Percentiles rank a stretch among this genome's conserved stretches.
Evolutionary conservation across 2,888 invertebrate species (phyloP).

Genomic region (Polia nebulosa): DNA sequence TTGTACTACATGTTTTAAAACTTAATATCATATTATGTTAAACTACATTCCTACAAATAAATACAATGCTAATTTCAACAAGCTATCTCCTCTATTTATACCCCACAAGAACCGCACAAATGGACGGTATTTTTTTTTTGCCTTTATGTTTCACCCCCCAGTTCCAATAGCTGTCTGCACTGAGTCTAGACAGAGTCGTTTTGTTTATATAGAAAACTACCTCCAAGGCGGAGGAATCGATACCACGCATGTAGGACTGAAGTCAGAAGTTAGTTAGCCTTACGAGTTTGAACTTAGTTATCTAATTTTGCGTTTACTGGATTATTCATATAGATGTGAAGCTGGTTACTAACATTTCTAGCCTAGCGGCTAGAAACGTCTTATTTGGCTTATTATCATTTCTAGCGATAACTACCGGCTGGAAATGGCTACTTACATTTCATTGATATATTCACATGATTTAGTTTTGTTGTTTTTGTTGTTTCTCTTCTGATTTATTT

Average conservation of each 20-base stretch:
- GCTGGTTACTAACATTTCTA: too few species aligned
- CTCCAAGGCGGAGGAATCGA: slow-evolving; percentile 20
- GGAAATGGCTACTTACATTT: too few species aligned
- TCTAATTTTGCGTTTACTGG: not conserved
- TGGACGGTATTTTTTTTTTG: not conserved
- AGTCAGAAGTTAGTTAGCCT: not conserved
- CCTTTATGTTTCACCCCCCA: not conserved
- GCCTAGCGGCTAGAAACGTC: too few species aligned
- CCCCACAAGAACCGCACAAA: not conserved
- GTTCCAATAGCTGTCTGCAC: slow-evolving; percentile 37
- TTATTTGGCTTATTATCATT: too few species aligned
- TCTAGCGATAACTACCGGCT: too few species aligned
- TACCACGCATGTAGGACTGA: slow-evolving; percentile 7
- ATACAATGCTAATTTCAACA: not conserved
- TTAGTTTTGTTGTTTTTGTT: too few species aligned
- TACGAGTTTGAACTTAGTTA: not conserved
- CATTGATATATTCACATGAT: too few species aligned
- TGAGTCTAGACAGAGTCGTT: slow-evolving; percentile 51
- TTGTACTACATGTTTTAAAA: too few species aligned
- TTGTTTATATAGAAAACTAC: slow-evolving; percentile 47
- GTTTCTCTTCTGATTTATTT: too few species aligned
- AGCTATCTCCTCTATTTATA: not conserved
- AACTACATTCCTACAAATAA: not conserved
- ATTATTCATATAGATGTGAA: too few species aligned
- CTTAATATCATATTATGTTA: too few species aligned